phyloP scores from a whole-genome alignment of 2,113 vertebrate genomes.

The Syrrhaptes paradoxus region DNA sequence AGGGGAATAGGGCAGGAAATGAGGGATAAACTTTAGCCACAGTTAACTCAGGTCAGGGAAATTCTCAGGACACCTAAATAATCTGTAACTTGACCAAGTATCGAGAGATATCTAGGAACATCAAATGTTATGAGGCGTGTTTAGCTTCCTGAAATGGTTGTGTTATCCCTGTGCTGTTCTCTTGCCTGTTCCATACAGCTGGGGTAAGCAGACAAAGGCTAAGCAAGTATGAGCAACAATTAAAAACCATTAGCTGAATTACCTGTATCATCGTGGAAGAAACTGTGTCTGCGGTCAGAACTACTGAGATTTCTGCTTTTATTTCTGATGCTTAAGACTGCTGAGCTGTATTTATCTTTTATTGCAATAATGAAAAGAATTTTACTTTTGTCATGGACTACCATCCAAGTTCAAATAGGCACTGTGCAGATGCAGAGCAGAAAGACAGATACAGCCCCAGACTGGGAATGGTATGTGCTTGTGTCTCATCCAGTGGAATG shows the following conservation, averaged over 20 bases:
- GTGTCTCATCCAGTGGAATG: background rate
- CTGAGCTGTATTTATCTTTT: background rate
- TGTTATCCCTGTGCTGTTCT: background rate
- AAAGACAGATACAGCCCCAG: background rate
- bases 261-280: background rate
- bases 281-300: background rate
- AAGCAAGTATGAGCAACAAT: background rate
- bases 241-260: background rate
- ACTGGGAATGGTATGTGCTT: background rate
- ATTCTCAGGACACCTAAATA: slow-evolving; percentile 6
- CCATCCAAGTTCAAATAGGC: background rate
- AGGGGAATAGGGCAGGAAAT: background rate
- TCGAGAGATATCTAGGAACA: background rate
- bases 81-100: slow-evolving; percentile 7
- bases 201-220: background rate
- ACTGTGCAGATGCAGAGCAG: background rate
- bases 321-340: background rate
- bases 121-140: background rate
- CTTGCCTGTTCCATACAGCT: fast-evolving
- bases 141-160: background rate
- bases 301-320: background rate
- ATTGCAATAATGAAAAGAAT: background rate
- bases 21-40: slow-evolving; percentile 35
- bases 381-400: background rate
- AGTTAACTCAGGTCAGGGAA: slow-evolving; percentile 4